Conservation (phyloP, 2,888 invertebrate species). For the Bhutanitis thaidina region DNA sequence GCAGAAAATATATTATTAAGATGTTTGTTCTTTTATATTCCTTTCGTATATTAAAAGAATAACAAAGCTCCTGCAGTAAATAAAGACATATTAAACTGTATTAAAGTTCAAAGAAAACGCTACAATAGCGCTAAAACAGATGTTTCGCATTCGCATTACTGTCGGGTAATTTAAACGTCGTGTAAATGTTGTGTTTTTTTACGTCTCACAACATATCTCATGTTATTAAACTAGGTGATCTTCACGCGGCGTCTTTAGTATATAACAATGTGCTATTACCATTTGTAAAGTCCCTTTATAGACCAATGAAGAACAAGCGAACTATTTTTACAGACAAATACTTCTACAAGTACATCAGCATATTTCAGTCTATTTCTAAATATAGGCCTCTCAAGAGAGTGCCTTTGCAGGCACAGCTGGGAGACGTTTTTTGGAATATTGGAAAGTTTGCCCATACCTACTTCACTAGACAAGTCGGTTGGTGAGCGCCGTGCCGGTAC, state of each 20-base stretch:
- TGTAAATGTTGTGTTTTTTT: slow-evolving; percentile 11
- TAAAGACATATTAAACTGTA: background rate
- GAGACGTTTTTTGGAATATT: no score
- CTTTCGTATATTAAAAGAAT: background rate
- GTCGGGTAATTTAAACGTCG: slow-evolving; percentile 9
- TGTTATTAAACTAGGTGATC: background rate
- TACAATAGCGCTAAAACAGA: slow-evolving; percentile 8
- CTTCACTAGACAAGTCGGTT: no score
- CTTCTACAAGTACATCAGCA: no score
- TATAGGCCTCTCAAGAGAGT: no score
- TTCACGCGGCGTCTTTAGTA: background rate
- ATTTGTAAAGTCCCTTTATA: slow-evolving; percentile 7
- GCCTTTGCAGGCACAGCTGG: no score
- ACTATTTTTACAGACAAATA: no score
- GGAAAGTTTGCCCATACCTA: no score
- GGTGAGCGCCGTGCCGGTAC: no score
- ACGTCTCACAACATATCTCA: background rate
- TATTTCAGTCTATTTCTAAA: no score
- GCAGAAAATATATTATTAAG: no score
- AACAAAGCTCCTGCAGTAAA: background rate
- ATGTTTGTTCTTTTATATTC: no score
- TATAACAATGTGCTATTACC: background rate
- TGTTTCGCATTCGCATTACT: slow-evolving; percentile 7
- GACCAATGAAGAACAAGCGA: background rate
- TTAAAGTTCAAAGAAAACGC: slow-evolving; percentile 15